Evolutionary conservation across 2,888 invertebrate genomes (phyloP).

Genomic region (Amphipyra tragopoginis): DNA sequence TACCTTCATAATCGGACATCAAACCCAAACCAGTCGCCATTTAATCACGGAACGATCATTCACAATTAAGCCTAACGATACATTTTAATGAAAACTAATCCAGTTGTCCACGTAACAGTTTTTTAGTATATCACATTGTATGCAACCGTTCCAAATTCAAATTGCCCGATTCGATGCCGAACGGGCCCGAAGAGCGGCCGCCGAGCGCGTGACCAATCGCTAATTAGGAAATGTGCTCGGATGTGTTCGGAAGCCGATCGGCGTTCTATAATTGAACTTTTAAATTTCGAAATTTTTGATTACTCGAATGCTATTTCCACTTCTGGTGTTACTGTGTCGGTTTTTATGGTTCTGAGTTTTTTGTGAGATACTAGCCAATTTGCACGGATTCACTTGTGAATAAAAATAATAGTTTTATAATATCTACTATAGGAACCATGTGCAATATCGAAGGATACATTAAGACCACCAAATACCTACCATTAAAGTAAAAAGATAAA

Average conservation of each 20-base stretch:
- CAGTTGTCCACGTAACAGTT: slow-evolving; percentile 66
- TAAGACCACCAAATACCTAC: too few relatives aligned
- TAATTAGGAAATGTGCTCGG: slow-evolving; percentile 88
- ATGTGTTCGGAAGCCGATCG: slow-evolving; percentile 84
- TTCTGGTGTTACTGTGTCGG: slow-evolving; percentile 81
- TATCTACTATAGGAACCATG: too few relatives aligned
- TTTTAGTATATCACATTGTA: slow-evolving; percentile 64
- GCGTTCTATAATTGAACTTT: slow-evolving; percentile 85
- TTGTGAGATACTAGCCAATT: slow-evolving; percentile 54
- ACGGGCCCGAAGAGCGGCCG: slow-evolving; percentile 76
- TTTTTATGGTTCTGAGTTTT: slow-evolving; percentile 62
- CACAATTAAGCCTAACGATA: slow-evolving; percentile 64
- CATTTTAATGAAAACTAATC: slow-evolving; percentile 70
- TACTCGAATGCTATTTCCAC: slow-evolving; percentile 81
- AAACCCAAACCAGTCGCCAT: slow-evolving; percentile 32
- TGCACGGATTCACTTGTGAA: slow-evolving; percentile 22
- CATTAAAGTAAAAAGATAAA: too few relatives aligned
- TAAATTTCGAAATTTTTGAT: slow-evolving; percentile 85
- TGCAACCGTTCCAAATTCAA: slow-evolving; percentile 86
- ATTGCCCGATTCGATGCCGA: slow-evolving; percentile 84
- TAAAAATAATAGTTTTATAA: too few relatives aligned
- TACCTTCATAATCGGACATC: slow-evolving; percentile 43
- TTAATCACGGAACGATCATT: slow-evolving; percentile 49
- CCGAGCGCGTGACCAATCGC: slow-evolving; percentile 88
- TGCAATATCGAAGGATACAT: too few relatives aligned